Evolutionary conservation across 2,888 invertebrate species (phyloP).

Genomic region (Pimpla rufipes): DNA sequence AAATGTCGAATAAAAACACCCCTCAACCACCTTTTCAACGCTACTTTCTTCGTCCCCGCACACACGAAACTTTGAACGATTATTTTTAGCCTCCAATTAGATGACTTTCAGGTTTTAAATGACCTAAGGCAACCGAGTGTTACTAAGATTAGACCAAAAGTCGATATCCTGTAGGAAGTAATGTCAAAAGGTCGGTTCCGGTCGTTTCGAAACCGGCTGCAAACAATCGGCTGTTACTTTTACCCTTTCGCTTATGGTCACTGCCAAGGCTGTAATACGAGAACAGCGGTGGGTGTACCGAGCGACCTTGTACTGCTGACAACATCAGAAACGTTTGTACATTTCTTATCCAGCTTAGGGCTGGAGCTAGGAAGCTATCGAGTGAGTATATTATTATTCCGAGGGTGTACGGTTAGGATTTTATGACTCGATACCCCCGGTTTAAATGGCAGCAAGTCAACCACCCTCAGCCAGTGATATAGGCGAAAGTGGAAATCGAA

Average conservation of each 20-base stretch:
- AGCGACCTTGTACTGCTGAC: neutral
- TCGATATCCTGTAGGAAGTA: no score
- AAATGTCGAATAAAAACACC: slow-evolving; percentile 41
- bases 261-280: no score
- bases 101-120: neutral
- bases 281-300: neutral
- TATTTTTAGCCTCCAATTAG: neutral
- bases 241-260: no score
- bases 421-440: slow-evolving; percentile 35
- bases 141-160: no score
- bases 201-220: no score
- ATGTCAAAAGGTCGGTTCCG: no score
- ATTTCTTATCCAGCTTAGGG: neutral
- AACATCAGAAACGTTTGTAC: neutral
- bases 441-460: slow-evolving; percentile 58
- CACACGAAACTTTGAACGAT: neutral
- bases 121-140: no score
- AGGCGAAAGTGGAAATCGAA: slow-evolving; percentile 57
- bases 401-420: slow-evolving; percentile 49
- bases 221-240: no score
- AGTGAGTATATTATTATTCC: slow-evolving; percentile 40
- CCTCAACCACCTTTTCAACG: neutral
- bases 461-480: neutral
- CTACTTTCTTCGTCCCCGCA: slow-evolving; percentile 18
- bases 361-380: neutral